phyloP scores from a whole-genome alignment of 2,113 vertebrate genomes.

The Hemicordylus capensis region DNA sequence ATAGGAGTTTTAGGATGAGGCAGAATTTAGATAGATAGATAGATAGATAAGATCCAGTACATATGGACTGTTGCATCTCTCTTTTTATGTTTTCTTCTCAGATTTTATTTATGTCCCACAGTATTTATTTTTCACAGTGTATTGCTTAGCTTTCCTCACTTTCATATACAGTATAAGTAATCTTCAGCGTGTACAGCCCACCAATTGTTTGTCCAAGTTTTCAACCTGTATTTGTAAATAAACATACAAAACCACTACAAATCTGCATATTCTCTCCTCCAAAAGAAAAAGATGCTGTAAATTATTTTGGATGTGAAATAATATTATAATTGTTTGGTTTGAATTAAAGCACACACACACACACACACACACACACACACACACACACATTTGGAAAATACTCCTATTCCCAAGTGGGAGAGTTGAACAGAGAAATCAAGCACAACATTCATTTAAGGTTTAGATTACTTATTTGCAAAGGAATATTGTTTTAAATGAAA shows the following conservation, averaged over 20 bases:
- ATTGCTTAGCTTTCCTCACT: neutral
- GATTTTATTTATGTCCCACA: neutral
- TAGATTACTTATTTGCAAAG: conserved; percentile 1
- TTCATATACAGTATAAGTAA: no score
- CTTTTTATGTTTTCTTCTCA: neutral
- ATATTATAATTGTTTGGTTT: neutral
- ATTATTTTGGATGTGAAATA: neutral
- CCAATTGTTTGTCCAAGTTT: no score
- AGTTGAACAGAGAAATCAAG: neutral
- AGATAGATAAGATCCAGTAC: neutral
- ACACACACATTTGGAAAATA: no score
- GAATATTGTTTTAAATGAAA: neutral
- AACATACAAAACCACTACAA: neutral
- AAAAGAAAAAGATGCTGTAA: neutral
- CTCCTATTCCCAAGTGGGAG: neutral
- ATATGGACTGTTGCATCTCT: accelerated
- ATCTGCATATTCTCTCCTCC: neutral
- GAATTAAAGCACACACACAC: no score
- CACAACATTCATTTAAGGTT: neutral
- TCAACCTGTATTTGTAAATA: neutral
- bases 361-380: no score
- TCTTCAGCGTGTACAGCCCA: no score
- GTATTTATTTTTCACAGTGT: neutral
- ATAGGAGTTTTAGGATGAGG: neutral
- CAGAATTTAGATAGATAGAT: neutral